A percentile compares a stretch with the other conserved stretches of the same genome.
Evolutionary conservation across 2,888 invertebrate genomes (phyloP).

Genomic region (Caenorhabditis imperialis): DNA sequence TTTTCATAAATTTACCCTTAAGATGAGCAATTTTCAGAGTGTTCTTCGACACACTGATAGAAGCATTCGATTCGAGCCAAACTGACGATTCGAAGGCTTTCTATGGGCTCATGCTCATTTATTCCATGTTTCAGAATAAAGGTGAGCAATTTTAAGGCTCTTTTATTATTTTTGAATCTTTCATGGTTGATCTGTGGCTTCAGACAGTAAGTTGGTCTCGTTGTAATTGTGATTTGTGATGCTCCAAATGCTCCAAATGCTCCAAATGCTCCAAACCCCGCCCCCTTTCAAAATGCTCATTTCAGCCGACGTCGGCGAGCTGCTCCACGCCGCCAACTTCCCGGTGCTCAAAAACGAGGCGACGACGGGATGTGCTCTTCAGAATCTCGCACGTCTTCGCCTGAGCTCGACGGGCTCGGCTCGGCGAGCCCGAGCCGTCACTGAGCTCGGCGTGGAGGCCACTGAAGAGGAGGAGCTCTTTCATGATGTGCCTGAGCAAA

Average conservation of each 20-base stretch:
- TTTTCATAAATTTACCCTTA: too few species aligned
- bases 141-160: conserved; percentile 82
- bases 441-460: conserved; percentile 50
- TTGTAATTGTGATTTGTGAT: too few species aligned
- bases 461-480: conserved; percentile 51
- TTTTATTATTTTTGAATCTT: conserved; percentile 12
- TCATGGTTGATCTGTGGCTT: conserved; percentile 3
- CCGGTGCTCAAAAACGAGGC: conserved; percentile 24
- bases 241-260: too few species aligned
- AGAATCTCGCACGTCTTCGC: conserved; percentile 38
- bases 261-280: too few species aligned
- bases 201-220: conserved; percentile 62
- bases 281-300: too few species aligned
- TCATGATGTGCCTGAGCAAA: conserved; percentile 43
- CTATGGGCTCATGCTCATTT: conserved; percentile 91
- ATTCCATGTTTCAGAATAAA: conserved; percentile 93
- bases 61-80: conserved; percentile 86
- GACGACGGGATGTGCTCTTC: conserved; percentile 1
- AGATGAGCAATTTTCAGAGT: conserved; percentile 80
- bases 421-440: conserved; percentile 22
- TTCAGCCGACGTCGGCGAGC: conserved; percentile 66
- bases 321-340: conserved; percentile 60
- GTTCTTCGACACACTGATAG: conserved; percentile 90
- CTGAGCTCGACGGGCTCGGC: conserved; percentile 13
- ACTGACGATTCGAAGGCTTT: conserved; percentile 95